A percentile compares a stretch with the other conserved stretches of the same genome.
These are phyloP conservation scores for Stratiomys singularior DNA, from an alignment of 2,888 invertebrate genomes.

Conservation along the genomic window DNA sequence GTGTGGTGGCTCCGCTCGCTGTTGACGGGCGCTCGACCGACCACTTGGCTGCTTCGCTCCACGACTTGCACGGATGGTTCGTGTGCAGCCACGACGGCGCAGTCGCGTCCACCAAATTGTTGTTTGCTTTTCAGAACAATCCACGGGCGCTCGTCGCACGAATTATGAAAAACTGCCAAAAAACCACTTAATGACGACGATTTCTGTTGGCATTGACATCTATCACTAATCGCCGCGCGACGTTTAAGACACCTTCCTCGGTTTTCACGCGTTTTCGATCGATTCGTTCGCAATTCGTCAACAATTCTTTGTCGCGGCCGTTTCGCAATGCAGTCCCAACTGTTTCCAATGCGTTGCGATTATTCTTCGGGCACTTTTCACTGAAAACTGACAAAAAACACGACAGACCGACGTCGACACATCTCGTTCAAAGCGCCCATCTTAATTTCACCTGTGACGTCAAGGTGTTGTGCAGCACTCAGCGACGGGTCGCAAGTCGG, in stretches of 20 bases:
- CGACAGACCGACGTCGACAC: constrained; percentile 47
- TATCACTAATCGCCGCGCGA: neutral
- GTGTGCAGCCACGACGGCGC: constrained; percentile 15
- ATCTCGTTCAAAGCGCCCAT: constrained; percentile 44
- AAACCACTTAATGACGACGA: neutral
- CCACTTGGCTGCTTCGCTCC: too few relatives aligned
- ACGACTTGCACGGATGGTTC: neutral
- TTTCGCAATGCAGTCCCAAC: neutral
- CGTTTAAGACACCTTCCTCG: neutral
- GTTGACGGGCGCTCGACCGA: too few relatives aligned
- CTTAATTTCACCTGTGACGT: constrained; percentile 49
- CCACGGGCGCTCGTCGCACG: neutral
- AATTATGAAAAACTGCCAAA: constrained; percentile 8
- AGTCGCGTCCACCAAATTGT: neutral
- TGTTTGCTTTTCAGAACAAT: neutral
- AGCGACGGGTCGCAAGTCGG: neutral
- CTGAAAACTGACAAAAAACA: constrained; percentile 37
- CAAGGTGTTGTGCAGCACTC: constrained; percentile 23
- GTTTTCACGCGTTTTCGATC: neutral
- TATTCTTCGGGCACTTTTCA: constrained; percentile 29
- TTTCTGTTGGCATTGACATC: constrained; percentile 25
- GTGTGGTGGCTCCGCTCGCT: too few relatives aligned
- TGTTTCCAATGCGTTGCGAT: neutral
- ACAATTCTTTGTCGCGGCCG: neutral
- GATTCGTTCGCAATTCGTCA: neutral